Base-by-base conservation (phyloP, 2,113 vertebrate genomes). In the Polypterus senegalus region DNA sequence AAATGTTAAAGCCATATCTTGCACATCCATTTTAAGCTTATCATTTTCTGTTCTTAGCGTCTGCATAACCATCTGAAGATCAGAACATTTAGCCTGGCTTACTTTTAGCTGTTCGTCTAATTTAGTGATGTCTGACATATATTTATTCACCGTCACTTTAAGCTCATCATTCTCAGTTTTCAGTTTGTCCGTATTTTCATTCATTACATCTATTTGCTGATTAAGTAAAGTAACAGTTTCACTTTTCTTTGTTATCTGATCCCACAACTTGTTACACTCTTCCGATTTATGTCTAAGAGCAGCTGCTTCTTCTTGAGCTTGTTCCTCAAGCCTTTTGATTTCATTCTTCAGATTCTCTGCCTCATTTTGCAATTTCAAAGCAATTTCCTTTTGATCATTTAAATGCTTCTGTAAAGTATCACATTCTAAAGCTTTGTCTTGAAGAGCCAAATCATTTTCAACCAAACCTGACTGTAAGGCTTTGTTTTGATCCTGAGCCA, bases 401-500 rank as follows among this genome's bases (percentile, higher is more conserved):
- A 71, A 47, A 66, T 86, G 79, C 2, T 69, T 73, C 68, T 9
- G 43, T 43, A 85, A 66, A 0, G 57, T 68, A 9, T 59, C 7
- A n/a, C 75, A 75, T 43, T 87, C 77, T 47, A 77, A 67, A 3
- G 49, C 63, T 56, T 76, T 85, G 72, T 88, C 82, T 63, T 83
- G 78, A 3, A 87, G 9, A 69, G 60, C 9, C 0, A 54, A 56
- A 10, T 80, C 85, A 10, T 75, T 87, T 65, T 79, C 73, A 73
- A 79, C 67, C 4, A 89, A 72, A 46, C 73, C 78, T 3, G 75
- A 65, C 71, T 77, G 84, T 9, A 89, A 27, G 2, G 73, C 82
- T 7, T 71, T 68, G 9, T 81, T 71, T 70, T 90, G 83, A 9
- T 90, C 79, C 70, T 89, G 80, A 27, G 92, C 75, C 51, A 78